phyloP scores from a whole-genome alignment of 2,888 invertebrate genomes.

The Fragum fragum region DNA sequence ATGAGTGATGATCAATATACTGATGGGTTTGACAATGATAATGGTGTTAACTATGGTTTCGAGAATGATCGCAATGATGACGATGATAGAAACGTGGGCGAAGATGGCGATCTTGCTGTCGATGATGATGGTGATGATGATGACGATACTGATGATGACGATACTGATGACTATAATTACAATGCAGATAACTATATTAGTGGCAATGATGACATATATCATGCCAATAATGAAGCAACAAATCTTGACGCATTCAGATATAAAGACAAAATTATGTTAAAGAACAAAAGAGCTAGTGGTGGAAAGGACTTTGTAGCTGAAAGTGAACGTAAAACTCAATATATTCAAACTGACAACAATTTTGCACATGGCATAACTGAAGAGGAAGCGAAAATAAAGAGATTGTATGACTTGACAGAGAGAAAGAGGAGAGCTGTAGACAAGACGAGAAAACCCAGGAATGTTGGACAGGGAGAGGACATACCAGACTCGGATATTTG shows the following conservation, averaged over 20 bases:
- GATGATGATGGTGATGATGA: background rate
- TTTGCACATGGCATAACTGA: background rate
- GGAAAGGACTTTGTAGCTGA: constrained; percentile 27
- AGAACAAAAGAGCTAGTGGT: constrained; percentile 8
- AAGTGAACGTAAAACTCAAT: constrained; percentile 27
- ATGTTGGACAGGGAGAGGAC: background rate
- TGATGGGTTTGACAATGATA: background rate
- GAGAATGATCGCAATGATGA: constrained; percentile 4
- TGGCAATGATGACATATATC: background rate
- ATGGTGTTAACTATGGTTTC: background rate
- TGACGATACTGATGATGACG: background rate
- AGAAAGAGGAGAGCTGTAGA: background rate
- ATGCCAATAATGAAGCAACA: background rate
- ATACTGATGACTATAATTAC: background rate
- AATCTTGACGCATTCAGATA: no score
- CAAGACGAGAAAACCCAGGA: constrained; percentile 31
- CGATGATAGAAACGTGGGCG: constrained; percentile 22
- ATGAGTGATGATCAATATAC: background rate
- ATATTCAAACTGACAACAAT: background rate
- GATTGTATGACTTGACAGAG: background rate
- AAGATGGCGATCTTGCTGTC: background rate
- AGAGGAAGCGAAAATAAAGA: background rate
- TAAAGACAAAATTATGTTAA: no score
- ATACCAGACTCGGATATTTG: constrained; percentile 39
- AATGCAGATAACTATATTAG: background rate